Evolutionary conservation across 1,140 invertebrate genomes (phyloP).

Genomic region (Littorina saxatilis): DNA sequence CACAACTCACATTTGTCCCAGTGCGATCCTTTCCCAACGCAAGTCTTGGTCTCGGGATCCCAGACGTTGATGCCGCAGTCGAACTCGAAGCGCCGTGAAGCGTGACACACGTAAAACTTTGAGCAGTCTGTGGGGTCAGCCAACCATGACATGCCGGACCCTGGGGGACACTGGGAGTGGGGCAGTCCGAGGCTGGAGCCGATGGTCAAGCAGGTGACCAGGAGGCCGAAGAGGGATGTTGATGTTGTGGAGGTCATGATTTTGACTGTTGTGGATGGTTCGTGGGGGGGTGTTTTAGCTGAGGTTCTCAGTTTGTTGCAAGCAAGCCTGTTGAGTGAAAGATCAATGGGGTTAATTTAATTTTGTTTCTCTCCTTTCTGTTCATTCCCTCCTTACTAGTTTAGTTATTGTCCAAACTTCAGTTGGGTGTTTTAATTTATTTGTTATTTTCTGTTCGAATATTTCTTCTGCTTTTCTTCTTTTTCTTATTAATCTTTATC

Average conservation of each 20-base stretch:
- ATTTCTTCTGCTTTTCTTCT: too few species aligned
- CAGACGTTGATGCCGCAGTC: constrained; percentile 38
- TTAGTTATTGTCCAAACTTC: too few species aligned
- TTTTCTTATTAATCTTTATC: too few species aligned
- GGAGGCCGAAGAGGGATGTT: neutral
- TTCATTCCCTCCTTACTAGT: too few species aligned
- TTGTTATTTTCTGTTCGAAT: too few species aligned
- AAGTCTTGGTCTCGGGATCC: constrained; percentile 26
- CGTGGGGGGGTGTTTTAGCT: neutral
- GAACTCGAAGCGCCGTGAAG: constrained; percentile 34
- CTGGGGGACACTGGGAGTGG: neutral
- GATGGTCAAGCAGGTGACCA: neutral
- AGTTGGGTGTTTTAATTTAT: too few species aligned
- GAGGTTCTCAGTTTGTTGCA: too few species aligned
- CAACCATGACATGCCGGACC: neutral
- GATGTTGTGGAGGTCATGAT: neutral
- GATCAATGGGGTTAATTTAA: too few species aligned
- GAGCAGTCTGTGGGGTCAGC: constrained; percentile 46
- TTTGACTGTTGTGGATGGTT: neutral
- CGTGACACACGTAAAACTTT: constrained; percentile 49
- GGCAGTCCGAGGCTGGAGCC: neutral
- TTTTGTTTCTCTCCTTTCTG: too few species aligned
- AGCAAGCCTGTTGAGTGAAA: too few species aligned
- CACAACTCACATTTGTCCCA: constrained; percentile 41
- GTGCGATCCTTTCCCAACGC: constrained; percentile 32